These are phyloP conservation scores for Callocephalon fimbriatum DNA, from an alignment of 2,113 vertebrate species.

Conservation along the genomic window DNA sequence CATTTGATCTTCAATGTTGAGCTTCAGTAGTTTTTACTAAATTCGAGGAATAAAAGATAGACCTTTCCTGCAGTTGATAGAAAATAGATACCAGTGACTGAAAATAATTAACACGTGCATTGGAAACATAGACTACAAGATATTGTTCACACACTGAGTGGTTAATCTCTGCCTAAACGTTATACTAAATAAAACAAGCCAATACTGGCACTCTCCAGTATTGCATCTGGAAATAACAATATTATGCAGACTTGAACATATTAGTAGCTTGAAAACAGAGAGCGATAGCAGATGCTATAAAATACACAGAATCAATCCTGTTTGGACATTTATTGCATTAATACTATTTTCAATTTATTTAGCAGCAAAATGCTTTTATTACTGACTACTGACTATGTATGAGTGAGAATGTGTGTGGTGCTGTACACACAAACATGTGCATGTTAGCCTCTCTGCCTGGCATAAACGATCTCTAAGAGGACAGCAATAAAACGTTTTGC, in stretches of 20 bases:
- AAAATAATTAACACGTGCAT: neutral
- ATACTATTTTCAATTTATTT: slow-evolving; percentile 41
- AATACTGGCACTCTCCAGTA: neutral
- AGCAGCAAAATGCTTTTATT: slow-evolving; percentile 54
- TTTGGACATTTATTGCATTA: slow-evolving; percentile 40
- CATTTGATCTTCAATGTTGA: slow-evolving; percentile 33
- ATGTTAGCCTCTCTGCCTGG: neutral
- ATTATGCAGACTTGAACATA: slow-evolving; percentile 23
- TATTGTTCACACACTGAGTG: neutral
- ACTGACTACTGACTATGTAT: neutral
- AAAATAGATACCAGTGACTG: slow-evolving; percentile 1
- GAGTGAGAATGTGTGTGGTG: neutral
- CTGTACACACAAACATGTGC: neutral
- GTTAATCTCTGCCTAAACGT: neutral
- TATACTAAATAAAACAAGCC: neutral
- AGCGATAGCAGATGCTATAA: neutral
- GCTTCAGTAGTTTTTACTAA: slow-evolving; percentile 57
- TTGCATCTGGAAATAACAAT: slow-evolving; percentile 36
- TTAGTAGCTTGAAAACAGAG: slow-evolving; percentile 29
- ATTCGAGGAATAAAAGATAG: slow-evolving; percentile 26
- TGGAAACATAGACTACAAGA: neutral
- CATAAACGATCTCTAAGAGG: neutral
- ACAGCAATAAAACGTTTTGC: neutral
- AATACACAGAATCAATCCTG: slow-evolving; percentile 20
- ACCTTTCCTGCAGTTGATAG: neutral